phyloP scores from a whole-genome alignment of 2,797 vertebrate species.

The Siniperca undulata region DNA sequence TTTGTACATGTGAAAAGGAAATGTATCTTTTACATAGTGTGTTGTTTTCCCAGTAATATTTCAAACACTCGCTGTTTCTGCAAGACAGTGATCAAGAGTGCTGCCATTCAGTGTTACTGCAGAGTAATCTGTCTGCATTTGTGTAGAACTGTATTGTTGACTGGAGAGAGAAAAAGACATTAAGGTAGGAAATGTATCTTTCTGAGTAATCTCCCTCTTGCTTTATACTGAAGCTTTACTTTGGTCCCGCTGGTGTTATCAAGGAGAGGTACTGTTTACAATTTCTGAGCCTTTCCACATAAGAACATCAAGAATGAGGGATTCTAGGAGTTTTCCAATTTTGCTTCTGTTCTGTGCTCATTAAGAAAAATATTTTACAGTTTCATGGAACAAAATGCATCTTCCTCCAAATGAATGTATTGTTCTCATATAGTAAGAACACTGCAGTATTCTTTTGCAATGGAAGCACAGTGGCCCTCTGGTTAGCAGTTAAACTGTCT shows the following conservation, averaged over 20 bases:
- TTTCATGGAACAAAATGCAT: constrained; percentile 39
- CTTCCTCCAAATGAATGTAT: constrained; percentile 41
- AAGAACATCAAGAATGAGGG: constrained; percentile 32
- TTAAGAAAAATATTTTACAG: constrained; percentile 43
- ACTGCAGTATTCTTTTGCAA: constrained; percentile 25
- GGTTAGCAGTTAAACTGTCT: constrained; percentile 63
- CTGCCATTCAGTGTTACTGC: constrained; percentile 55
- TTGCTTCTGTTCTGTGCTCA: constrained; percentile 26
- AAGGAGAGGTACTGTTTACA: constrained; percentile 36
- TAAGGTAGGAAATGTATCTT: constrained; percentile 56
- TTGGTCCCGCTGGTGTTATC: constrained; percentile 46
- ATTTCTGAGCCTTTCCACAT: constrained; percentile 33
- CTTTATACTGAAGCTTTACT: constrained; percentile 42
- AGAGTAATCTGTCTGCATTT: constrained; percentile 62
- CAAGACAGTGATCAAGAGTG: constrained; percentile 67
- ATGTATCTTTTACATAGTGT: constrained; percentile 25
- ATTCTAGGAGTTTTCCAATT: constrained; percentile 40
- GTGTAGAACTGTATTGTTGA: constrained; percentile 49
- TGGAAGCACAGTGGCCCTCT: constrained; percentile 29
- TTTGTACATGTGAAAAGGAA: constrained; percentile 36
- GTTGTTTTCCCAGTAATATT: constrained; percentile 44
- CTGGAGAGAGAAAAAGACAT: constrained; percentile 48
- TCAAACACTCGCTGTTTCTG: constrained; percentile 45
- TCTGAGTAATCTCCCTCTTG: constrained; percentile 50
- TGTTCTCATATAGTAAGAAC: constrained; percentile 48